phyloP scores from a whole-genome alignment of 2,797 vertebrate genomes.

The Phrynocephalus guinanensis region DNA sequence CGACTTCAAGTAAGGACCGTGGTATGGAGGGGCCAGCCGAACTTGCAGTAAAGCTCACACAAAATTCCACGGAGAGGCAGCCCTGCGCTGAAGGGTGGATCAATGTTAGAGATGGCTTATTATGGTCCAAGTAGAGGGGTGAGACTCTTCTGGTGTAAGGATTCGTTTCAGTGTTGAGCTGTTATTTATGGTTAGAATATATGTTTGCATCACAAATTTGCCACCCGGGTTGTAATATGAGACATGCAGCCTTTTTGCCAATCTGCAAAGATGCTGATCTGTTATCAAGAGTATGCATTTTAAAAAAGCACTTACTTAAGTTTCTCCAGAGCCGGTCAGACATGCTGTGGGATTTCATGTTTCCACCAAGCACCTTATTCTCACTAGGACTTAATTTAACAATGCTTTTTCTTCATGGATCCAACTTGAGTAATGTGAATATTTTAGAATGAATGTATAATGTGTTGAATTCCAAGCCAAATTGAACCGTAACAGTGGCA shows the following conservation, averaged over 20 bases:
- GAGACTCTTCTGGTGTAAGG: too few species aligned
- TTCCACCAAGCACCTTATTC: background rate
- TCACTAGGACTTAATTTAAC: background rate
- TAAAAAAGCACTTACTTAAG: background rate
- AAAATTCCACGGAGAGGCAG: background rate
- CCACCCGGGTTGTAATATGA: background rate
- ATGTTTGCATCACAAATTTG: background rate
- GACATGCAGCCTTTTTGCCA: background rate
- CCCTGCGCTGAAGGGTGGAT: background rate
- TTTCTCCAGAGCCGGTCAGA: background rate
- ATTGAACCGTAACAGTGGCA: background rate
- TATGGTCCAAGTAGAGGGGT: too few species aligned
- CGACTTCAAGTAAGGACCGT: background rate
- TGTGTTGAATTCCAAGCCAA: background rate
- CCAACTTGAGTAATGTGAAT: background rate
- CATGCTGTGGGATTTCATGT: background rate
- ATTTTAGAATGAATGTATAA: background rate
- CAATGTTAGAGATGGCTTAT: too few species aligned
- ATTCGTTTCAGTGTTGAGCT: too few species aligned
- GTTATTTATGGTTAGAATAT: background rate
- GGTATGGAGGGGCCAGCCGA: background rate
- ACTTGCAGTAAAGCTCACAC: too few species aligned
- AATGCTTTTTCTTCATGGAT: background rate
- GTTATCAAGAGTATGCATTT: background rate
- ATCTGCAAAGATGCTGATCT: background rate